phyloP scores from a whole-genome alignment of 2,888 invertebrate genomes.

The Empis stercorea region DNA sequence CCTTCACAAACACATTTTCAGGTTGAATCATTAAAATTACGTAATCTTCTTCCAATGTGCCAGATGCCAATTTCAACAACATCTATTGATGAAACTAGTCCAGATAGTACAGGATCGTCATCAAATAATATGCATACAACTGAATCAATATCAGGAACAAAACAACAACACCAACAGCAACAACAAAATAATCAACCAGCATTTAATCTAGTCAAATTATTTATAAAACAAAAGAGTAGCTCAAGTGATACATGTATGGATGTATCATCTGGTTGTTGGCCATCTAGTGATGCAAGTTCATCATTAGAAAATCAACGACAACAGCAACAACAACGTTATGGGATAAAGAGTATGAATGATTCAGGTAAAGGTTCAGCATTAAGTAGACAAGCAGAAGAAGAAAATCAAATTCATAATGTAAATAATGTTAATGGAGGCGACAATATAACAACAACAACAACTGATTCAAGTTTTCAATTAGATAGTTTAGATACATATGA shows the following conservation, averaged over 20 bases:
- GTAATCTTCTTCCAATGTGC: slow-evolving; percentile 36
- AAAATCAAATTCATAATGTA: slow-evolving; percentile 11
- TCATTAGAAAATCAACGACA: slow-evolving; percentile 23
- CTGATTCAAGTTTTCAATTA: slow-evolving; percentile 26
- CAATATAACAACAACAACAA: not conserved
- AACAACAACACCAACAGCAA: not conserved
- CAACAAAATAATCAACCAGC: slow-evolving; percentile 44
- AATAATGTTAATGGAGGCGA: slow-evolving; percentile 1
- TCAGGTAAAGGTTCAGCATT: slow-evolving; percentile 36
- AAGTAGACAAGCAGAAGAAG: slow-evolving; percentile 34
- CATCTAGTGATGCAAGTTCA: slow-evolving; percentile 36
- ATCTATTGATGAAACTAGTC: slow-evolving; percentile 18
- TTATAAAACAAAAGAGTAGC: slow-evolving; percentile 80
- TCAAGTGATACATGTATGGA: slow-evolving; percentile 68
- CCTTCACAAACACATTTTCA: slow-evolving; percentile 3
- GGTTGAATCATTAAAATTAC: slow-evolving; percentile 27
- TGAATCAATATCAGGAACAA: slow-evolving; percentile 6
- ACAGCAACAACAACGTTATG: slow-evolving; percentile 22
- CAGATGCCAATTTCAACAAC: slow-evolving; percentile 32
- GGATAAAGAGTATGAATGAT: slow-evolving; percentile 37
- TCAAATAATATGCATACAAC: slow-evolving; percentile 10
- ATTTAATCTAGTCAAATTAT: slow-evolving; percentile 72
- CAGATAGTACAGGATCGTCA: slow-evolving; percentile 18
- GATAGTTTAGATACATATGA: slow-evolving; percentile 24
- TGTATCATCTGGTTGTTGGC: slow-evolving; percentile 72